A percentile compares a stretch with the other conserved stretches of the same genome.
Evolutionary conservation across 2,888 invertebrate genomes (phyloP).

Genomic region (Drosophila robusta): DNA sequence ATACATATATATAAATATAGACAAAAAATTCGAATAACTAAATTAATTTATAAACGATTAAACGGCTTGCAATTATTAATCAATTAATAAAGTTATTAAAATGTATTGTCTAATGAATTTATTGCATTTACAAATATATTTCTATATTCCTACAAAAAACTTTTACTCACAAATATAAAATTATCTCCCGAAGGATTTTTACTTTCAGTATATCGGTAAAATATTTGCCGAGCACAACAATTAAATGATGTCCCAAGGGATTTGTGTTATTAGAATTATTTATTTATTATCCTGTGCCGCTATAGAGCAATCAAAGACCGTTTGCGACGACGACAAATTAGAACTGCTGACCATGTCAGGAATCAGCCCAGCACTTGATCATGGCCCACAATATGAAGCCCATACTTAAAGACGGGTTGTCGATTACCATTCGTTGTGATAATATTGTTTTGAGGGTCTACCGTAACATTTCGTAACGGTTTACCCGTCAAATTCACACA

Average conservation of each 20-base stretch:
- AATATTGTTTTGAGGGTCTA: slow-evolving; percentile 23
- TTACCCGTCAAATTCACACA: slow-evolving; percentile 13
- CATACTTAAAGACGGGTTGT: slow-evolving; percentile 3
- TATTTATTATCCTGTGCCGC: not conserved
- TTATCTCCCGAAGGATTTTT: slow-evolving; percentile 16
- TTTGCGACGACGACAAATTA: slow-evolving; percentile 18
- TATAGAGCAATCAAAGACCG: not conserved
- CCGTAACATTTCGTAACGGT: slow-evolving; percentile 7
- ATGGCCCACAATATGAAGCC: slow-evolving; percentile 10
- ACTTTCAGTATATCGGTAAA: not conserved
- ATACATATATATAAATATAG: too few relatives aligned
- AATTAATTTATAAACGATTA: too few relatives aligned
- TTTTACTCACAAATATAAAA: slow-evolving; percentile 18
- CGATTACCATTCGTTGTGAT: slow-evolving; percentile 24
- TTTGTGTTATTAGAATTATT: too few relatives aligned
- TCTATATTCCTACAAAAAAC: too few relatives aligned
- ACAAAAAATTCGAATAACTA: too few relatives aligned
- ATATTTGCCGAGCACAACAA: not conserved
- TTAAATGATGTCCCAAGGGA: too few relatives aligned
- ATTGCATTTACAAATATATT: too few relatives aligned
- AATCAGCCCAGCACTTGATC: slow-evolving; percentile 15
- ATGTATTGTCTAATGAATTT: too few relatives aligned
- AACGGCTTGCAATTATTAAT: too few relatives aligned
- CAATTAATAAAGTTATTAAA: too few relatives aligned
- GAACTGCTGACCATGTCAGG: slow-evolving; percentile 32